These are phyloP conservation scores for Chesias legatella DNA, from an alignment of 2,888 invertebrate species.

Conservation along the genomic window DNA sequence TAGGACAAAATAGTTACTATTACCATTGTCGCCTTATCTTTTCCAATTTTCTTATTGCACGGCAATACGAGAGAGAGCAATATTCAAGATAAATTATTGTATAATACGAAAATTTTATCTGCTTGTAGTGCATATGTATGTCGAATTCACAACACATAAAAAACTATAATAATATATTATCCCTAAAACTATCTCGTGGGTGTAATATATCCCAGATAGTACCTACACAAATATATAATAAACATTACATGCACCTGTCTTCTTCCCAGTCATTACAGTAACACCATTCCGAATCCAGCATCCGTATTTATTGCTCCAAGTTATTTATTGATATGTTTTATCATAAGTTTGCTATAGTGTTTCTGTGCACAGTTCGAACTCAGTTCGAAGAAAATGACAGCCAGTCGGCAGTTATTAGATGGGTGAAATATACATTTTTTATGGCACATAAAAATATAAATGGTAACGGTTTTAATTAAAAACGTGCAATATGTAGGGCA, in stretches of 20 bases:
- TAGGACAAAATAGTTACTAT: too few relatives aligned
- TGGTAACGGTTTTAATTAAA: slow-evolving; percentile 26
- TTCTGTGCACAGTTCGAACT: slow-evolving; percentile 8
- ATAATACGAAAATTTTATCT: too few relatives aligned
- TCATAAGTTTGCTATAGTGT: slow-evolving; percentile 12
- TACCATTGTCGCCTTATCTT: too few relatives aligned
- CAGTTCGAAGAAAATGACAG: slow-evolving; percentile 20
- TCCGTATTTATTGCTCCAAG: slow-evolving; percentile 11
- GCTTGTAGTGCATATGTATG: too few relatives aligned
- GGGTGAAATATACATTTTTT: slow-evolving; percentile 25
- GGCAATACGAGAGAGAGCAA: too few relatives aligned
- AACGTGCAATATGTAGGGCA: slow-evolving; percentile 22
- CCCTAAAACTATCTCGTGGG: not conserved
- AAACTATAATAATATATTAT: too few relatives aligned
- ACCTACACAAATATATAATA: not conserved
- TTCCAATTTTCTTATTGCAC: too few relatives aligned
- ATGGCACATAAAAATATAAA: slow-evolving; percentile 24
- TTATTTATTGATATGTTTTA: slow-evolving; percentile 21
- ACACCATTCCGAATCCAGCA: slow-evolving; percentile 10
- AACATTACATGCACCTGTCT: not conserved
- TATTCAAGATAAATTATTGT: too few relatives aligned
- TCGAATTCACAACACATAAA: too few relatives aligned
- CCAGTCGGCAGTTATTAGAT: slow-evolving; percentile 22
- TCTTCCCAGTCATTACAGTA: slow-evolving; percentile 4
- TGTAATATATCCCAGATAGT: not conserved